Conservation (phyloP, 2,797 vertebrate genomes). For the Malurus splendens region DNA sequence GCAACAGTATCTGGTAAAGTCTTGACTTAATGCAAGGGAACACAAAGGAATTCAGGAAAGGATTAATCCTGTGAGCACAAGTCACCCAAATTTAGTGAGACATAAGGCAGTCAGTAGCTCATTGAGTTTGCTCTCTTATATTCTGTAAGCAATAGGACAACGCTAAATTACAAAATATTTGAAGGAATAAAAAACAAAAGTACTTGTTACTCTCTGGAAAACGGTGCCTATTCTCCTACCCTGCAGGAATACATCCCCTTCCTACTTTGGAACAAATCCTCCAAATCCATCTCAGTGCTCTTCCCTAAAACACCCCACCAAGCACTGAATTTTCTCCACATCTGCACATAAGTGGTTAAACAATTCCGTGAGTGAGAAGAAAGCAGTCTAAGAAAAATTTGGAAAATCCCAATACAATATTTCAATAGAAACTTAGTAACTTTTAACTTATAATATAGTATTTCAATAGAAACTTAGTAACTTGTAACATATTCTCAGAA, state of each 20-base stretch:
- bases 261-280: neutral
- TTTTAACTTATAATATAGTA: neutral
- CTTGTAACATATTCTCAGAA: neutral
- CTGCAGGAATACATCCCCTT: neutral
- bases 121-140: neutral
- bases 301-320: neutral
- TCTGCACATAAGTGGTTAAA: neutral
- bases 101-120: neutral
- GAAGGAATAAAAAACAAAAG: neutral
- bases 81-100: neutral
- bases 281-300: neutral
- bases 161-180: neutral
- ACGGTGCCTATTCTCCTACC: accelerated
- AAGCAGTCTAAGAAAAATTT: neutral
- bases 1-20: neutral
- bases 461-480: neutral
- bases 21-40: neutral
- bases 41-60: neutral
- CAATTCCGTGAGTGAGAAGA: neutral
- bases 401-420: neutral
- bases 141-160: neutral
- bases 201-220: neutral
- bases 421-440: neutral
- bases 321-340: neutral
- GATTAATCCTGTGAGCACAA: neutral